Evolutionary conservation across 2,888 invertebrate species (phyloP).

Genomic region (Drosophila conformis): DNA sequence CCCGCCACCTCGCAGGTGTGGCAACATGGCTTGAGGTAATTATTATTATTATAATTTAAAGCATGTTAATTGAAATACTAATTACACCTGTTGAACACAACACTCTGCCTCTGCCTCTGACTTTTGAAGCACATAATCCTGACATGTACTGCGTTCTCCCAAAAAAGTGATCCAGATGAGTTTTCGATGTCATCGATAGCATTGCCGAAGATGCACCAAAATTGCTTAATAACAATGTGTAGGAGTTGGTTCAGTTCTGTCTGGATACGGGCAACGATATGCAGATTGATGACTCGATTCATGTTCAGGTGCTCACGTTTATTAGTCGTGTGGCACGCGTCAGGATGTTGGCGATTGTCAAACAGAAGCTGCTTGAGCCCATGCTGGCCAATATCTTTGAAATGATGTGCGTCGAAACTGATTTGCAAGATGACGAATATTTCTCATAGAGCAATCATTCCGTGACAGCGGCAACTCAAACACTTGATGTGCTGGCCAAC

Average conservation of each 20-base stretch:
- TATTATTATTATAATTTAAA: not conserved
- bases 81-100: not conserved
- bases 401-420: constrained; percentile 88
- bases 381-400: constrained; percentile 89
- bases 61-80: not conserved
- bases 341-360: constrained; percentile 90
- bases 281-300: constrained; percentile 87
- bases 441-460: constrained; percentile 87
- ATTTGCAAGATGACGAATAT: constrained; percentile 88
- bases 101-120: not conserved
- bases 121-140: constrained; percentile 85
- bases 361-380: constrained; percentile 89
- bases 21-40: not conserved
- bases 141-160: constrained; percentile 87
- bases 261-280: constrained; percentile 87
- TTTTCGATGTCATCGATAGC: constrained; percentile 84
- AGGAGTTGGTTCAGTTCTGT: constrained; percentile 88
- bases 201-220: constrained; percentile 83
- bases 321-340: constrained; percentile 88
- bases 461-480: constrained; percentile 90
- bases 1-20: not conserved
- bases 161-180: constrained; percentile 86
- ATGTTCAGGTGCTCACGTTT: constrained; percentile 89
- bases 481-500: constrained; percentile 90
- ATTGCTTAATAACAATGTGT: constrained; percentile 87